Conservation (phyloP, 2,113 vertebrate genomes). For the Caranx ignobilis region DNA sequence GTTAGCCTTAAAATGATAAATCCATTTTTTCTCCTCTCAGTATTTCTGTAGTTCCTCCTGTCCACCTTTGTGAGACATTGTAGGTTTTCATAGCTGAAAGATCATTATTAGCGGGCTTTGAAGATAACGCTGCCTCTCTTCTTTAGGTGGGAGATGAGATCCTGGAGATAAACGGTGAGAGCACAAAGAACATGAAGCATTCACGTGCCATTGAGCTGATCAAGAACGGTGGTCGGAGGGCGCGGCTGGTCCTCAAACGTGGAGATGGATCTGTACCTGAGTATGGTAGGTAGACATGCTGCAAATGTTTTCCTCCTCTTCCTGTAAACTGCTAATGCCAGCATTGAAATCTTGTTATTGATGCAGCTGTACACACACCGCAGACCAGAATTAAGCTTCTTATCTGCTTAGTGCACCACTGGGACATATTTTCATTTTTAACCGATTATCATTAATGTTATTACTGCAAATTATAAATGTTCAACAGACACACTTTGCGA, state of each 20-base stretch:
- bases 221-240: slow-evolving; percentile 96
- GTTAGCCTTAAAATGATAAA: not conserved
- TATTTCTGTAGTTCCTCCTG: not conserved
- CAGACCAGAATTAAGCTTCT: slow-evolving; percentile 11
- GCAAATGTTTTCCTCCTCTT: slow-evolving; percentile 65
- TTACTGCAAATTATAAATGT: slow-evolving; percentile 1
- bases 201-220: slow-evolving; percentile 99
- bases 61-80: not conserved
- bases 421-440: not conserved
- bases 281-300: slow-evolving; percentile 95
- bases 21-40: not conserved
- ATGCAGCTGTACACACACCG: not conserved
- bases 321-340: slow-evolving; percentile 9
- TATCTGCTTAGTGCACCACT: slow-evolving; percentile 5
- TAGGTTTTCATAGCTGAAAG: not conserved
- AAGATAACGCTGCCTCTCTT: slow-evolving; percentile 3
- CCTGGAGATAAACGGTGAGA: slow-evolving; percentile 98
- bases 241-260: slow-evolving; percentile 95
- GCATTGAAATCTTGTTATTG: not conserved
- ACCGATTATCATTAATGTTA: not conserved
- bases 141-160: slow-evolving; percentile 97
- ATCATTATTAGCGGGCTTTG: not conserved
- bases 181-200: slow-evolving; percentile 99
- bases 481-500: not conserved
- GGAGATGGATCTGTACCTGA: slow-evolving; percentile 98